Conservation (phyloP, 2,113 vertebrate genomes). For the Muscicapa adusta region DNA sequence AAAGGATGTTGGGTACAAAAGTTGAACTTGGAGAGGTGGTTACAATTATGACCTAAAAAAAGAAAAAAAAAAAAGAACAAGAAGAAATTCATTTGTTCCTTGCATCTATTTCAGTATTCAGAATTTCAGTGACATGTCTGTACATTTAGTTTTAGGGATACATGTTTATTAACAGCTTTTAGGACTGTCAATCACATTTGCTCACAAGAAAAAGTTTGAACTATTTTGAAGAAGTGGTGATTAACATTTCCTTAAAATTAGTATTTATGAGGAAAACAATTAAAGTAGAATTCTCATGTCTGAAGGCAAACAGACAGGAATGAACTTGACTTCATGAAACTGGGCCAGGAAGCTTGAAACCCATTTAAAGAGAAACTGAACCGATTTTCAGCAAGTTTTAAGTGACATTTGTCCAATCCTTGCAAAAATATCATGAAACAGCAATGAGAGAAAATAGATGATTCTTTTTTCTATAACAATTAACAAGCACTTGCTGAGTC, state of each 20-base stretch:
- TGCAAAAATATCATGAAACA: neutral
- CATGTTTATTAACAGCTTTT: neutral
- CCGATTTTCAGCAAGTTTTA: neutral
- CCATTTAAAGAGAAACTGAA: neutral
- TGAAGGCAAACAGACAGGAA: neutral
- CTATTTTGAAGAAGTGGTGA: neutral
- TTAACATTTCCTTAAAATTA: neutral
- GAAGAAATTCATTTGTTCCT: constrained; percentile 49
- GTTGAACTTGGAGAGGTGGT: constrained; percentile 96
- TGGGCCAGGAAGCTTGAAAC: neutral
- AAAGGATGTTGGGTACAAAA: constrained; percentile 98
- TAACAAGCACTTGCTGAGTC: neutral
- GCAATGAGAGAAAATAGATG: neutral
- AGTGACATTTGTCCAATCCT: neutral
- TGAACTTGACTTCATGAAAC: neutral
- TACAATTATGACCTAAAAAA: constrained; percentile 93
- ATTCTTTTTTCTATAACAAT: neutral
- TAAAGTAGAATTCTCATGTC: neutral
- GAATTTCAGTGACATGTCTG: neutral
- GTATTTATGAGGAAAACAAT: neutral
- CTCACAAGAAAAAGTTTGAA: neutral
- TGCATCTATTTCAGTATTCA: neutral
- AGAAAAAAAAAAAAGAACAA: neutral
- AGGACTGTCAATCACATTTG: neutral
- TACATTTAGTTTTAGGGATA: neutral